Percentiles rank a stretch among this genome's conserved stretches.
phyloP scores from a whole-genome alignment of 1,140 invertebrate genomes.

The Elymnias hypermnestra region DNA sequence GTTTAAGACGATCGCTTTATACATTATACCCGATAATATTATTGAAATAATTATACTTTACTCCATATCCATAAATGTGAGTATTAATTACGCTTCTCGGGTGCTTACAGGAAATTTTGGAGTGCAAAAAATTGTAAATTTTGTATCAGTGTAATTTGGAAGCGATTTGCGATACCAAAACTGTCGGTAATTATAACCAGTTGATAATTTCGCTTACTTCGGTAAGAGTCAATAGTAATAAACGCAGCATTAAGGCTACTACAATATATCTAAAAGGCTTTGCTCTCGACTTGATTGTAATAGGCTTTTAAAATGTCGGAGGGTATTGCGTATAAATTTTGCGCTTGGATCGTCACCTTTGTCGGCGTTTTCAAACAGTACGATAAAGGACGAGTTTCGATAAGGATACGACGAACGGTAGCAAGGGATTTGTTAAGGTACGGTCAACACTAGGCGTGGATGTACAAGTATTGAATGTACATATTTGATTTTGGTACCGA shows the following conservation, averaged over 20 bases:
- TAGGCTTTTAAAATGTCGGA: constrained; percentile 40
- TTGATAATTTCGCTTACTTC: constrained; percentile 11
- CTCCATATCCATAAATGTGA: constrained; percentile 7
- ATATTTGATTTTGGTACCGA: constrained; percentile 48
- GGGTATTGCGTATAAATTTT: constrained; percentile 47
- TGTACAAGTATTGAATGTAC: constrained; percentile 39
- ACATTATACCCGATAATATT: constrained; percentile 10
- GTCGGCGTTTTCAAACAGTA: constrained; percentile 55
- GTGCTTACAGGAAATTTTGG: constrained; percentile 5
- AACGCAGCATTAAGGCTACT: constrained; percentile 27
- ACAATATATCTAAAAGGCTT: constrained; percentile 25
- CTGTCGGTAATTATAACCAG: constrained; percentile 20
- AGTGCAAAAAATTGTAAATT: constrained; percentile 12
- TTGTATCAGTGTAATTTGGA: background rate
- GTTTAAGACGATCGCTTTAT: background rate
- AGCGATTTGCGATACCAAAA: constrained; percentile 17
- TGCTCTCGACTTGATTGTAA: constrained; percentile 27
- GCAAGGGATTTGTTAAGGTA: constrained; percentile 62
- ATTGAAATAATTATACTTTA: constrained; percentile 14
- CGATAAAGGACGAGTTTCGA: constrained; percentile 57
- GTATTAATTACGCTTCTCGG: constrained; percentile 15
- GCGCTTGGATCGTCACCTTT: constrained; percentile 59
- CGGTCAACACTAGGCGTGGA: constrained; percentile 48
- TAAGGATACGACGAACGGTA: constrained; percentile 57
- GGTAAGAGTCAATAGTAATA: constrained; percentile 19